Evolutionary conservation across 2,888 invertebrate genomes (phyloP), one percentile per base, ranked within the genome.

Genomic region (Brachyptera risi): DNA sequence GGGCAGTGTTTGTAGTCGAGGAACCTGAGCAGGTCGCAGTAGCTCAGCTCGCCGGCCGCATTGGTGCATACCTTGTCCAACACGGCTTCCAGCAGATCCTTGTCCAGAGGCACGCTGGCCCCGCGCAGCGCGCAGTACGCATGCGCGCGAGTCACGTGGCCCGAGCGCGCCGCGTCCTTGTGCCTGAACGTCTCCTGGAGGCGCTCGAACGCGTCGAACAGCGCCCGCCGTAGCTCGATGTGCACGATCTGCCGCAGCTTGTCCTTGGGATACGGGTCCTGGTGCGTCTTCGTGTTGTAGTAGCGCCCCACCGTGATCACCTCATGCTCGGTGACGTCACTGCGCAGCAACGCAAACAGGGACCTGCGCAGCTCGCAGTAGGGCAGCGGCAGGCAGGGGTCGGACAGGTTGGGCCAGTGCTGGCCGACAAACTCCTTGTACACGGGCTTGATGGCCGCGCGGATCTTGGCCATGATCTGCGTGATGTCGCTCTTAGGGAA

Each of bases 381-480:
- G 13, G 38, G 7, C 23, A 35, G 37, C 19, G 58, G 38, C 21
- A 35, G 23, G 15, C 42, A 13, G 1, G 56, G 47, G 17, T 37
- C 37, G 13, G 27, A 51, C n/a, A n/a, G n/a, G n/a, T n/a, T n/a
- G 17, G 23, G 57, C 72, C 88, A 78, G 70, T 88, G 88, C 72
- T 85, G 83, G 0, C 85, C 81, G 5, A 91, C 82, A 69, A 91
- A 90, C 68, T 89, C 83, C 69, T 90, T 89, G 70, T 90, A 91
- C 27, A 83, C 81, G 0, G 85, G 80, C 58, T 79, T 82, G 59
- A 92, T 71, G n/a, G 78, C 80, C 62, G 86, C 81, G 5, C 86
- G 80, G 17, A 92, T 80, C 75, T 90, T 90, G 42, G 82, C 79
- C 83, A 91, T 84, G 64, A 92, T 88, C 13, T 83, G 67, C 31